Evolutionary conservation across 2,113 vertebrate species (phyloP).

Genomic region (Pontoporia blainvillei): DNA sequence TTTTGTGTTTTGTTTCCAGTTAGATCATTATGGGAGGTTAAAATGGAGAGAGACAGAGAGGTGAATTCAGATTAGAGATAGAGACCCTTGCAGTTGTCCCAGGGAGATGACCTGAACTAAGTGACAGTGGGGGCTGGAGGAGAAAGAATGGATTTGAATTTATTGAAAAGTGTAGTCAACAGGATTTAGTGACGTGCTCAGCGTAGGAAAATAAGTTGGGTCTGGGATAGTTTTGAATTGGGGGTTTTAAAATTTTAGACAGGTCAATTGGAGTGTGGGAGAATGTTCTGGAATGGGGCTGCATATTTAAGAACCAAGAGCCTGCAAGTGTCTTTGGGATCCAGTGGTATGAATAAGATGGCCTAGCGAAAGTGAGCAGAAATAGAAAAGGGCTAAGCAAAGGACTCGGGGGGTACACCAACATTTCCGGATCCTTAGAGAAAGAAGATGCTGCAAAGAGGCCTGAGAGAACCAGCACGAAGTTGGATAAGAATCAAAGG

Average conservation of each 20-base stretch:
- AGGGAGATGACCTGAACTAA: conserved; percentile 13
- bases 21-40: not conserved
- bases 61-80: conserved; percentile 7
- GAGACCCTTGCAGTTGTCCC: not conserved
- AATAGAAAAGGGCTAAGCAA: not conserved
- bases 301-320: not conserved
- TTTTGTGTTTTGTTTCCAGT: not conserved
- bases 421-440: not conserved
- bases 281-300: not conserved
- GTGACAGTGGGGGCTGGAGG: not conserved
- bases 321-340: not conserved
- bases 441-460: not conserved
- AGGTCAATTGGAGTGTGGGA: not conserved
- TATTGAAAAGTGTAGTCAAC: not conserved
- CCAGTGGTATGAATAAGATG: not conserved
- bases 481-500: not conserved
- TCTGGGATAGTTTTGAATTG: not conserved
- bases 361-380: not conserved
- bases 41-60: not conserved
- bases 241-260: not conserved
- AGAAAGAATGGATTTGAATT: not conserved
- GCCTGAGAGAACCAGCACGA: not conserved
- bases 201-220: not conserved
- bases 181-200: not conserved
- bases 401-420: not conserved